Evolutionary conservation across 2,797 vertebrate genomes (phyloP), one percentile per base, ranked within the genome.

Genomic region (Gymnopithys bicolor): DNA sequence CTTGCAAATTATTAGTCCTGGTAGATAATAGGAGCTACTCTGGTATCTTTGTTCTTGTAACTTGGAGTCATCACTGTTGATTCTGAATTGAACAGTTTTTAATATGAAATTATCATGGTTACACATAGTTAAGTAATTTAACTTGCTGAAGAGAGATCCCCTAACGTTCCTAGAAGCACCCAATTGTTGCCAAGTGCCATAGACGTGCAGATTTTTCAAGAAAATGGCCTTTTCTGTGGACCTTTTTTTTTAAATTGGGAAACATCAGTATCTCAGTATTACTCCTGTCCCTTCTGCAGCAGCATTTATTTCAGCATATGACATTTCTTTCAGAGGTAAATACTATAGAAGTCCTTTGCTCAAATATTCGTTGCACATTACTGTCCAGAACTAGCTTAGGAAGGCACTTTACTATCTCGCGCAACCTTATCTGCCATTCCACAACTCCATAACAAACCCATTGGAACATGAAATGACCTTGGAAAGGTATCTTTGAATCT

Each of bases 301-400:
- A 63, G 53, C 62, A 62, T 89, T 91, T 91, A 59, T 91, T 66
- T 85, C 28, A 11, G 58, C 32, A 13, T 63, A 76, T 76, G 88
- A 84, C 76, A 90, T 83, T 70, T 71, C 67, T 80, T 88, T 93
- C 35, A 58, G 48, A 73, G 48, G 49, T 75, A 45, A 64, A 85
- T 76, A 32, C 49, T 58, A 49, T 52, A 89, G 80, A 84, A 94
- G 77, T 86, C 60, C 35, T 43, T 91, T 81, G 55, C 85, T 96
- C 58, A 85, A 87, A 84, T 87, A 93, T 68, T 93, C 91, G 93
- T 90, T 95, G 89, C 93, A 93, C 79, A 66, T 89, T 96, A 83
- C 84, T 93, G 87, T 84, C 45, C 76, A 94, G 91, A 93, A 92
- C 66, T 73, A 94, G 95, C 94, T 96, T 94, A 96, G 92, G 95